Evolutionary conservation across 2,888 invertebrate genomes (phyloP).

Genomic region (Netelia fuscicornis): DNA sequence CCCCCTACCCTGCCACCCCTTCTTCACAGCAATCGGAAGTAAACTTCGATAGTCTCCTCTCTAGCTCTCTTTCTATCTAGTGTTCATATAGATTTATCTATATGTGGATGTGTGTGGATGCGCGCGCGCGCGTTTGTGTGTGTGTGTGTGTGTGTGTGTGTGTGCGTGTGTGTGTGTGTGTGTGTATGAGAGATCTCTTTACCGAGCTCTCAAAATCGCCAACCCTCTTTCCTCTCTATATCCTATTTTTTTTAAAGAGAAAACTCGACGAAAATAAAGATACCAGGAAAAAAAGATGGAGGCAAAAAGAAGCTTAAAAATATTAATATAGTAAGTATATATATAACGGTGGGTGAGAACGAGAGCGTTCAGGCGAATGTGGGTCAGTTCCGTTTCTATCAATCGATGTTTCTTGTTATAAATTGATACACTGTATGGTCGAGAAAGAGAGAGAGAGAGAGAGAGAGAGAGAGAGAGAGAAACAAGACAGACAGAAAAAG

Average conservation of each 20-base stretch:
- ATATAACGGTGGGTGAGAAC: constrained; percentile 15
- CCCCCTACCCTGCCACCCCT: constrained; percentile 26
- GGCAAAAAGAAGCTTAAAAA: constrained; percentile 6
- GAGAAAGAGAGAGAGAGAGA: not conserved
- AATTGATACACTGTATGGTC: constrained; percentile 15
- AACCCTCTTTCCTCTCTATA: constrained; percentile 23
- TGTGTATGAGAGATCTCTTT: constrained; percentile 10
- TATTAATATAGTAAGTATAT: constrained; percentile 4
- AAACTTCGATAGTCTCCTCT: constrained; percentile 58
- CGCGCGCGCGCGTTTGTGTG: not conserved
- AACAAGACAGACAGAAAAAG: not conserved
- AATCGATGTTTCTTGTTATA: constrained; percentile 57
- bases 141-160: not conserved
- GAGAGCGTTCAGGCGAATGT: constrained; percentile 49
- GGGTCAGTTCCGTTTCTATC: constrained; percentile 51
- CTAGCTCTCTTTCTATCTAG: constrained; percentile 32
- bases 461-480: not conserved
- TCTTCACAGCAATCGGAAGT: constrained; percentile 62
- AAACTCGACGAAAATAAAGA: constrained; percentile 36
- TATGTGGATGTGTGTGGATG: not conserved
- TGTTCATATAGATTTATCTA: not conserved
- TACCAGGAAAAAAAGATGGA: constrained; percentile 18
- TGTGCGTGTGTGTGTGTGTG: not conserved
- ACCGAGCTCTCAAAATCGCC: constrained; percentile 30
- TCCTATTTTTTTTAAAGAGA: constrained; percentile 14